Evolutionary conservation across 2,888 invertebrate genomes (phyloP).

Genomic region (Orgyia antiqua): DNA sequence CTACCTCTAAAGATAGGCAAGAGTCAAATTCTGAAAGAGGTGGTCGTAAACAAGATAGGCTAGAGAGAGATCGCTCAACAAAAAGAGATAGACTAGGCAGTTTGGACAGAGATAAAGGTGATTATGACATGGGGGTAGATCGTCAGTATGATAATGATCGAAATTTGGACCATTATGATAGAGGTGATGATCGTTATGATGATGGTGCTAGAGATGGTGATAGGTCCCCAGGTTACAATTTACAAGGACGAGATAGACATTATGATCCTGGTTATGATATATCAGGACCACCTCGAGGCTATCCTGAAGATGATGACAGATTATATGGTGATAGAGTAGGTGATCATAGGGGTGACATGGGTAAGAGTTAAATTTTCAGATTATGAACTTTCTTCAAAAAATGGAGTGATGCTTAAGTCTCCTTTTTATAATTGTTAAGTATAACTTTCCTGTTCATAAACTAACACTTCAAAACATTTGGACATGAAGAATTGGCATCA

Average conservation of each 20-base stretch:
- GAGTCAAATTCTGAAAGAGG: constrained; percentile 69
- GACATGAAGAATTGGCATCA: no score
- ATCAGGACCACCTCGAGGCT: constrained; percentile 65
- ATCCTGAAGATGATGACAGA: constrained; percentile 75
- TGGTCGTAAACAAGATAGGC: constrained; percentile 64
- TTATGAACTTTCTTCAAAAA: no score
- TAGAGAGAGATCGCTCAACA: constrained; percentile 72
- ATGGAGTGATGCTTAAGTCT: no score
- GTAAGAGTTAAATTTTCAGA: no score
- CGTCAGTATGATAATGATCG: constrained; percentile 70
- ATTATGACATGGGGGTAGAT: constrained; percentile 65
- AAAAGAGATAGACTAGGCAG: constrained; percentile 69
- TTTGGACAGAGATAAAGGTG: constrained; percentile 66
- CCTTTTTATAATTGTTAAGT: no score
- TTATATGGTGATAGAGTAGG: constrained; percentile 69
- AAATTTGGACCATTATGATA: constrained; percentile 70
- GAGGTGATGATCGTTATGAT: constrained; percentile 66
- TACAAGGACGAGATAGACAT: constrained; percentile 63
- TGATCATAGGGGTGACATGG: constrained; percentile 66
- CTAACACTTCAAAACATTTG: no score
- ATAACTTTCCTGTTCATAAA: no score
- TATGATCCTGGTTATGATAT: constrained; percentile 69
- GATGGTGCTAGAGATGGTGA: constrained; percentile 64
- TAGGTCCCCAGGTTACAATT: constrained; percentile 61
- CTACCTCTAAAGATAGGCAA: constrained; percentile 66